Base-by-base conservation (phyloP, 2,113 vertebrate genomes). In the Chroicocephalus ridibundus region DNA sequence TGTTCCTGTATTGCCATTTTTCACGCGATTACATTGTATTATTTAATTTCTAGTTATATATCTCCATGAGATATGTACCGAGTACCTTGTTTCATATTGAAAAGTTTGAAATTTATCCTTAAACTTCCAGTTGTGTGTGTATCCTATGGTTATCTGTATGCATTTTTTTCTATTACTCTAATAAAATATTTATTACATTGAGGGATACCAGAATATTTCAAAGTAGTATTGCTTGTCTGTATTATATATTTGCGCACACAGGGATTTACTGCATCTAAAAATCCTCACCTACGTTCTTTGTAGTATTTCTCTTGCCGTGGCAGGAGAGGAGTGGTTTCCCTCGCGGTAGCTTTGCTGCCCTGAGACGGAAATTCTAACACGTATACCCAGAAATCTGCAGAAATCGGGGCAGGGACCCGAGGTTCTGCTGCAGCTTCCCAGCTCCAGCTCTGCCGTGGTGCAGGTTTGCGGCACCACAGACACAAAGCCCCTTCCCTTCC, bases 1-100 rank as follows among this genome's bases (percentile, higher is more conserved):
- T 49, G 89, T 94, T 97, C 94, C 91, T 97, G 95, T 94, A 65
- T 42, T 94, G 78, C 92, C 88, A 84, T 97, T 94, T 90, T 90
- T 34, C 94, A 96, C 54, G 42, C 10, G 4, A 97, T 98, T 97
- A 96, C 97, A 84, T 95, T 98, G 97, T 98, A 98, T 98, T 55
- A 29, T 70, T 95, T 97, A 66, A 78, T 96, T 97, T 96, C 96
- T 96, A 95, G 84, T 75, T 94, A 55, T 97, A 98, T 98, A 99
- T 99, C 99, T 99, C 99, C 98, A 96, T 99, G 99, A 99, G 99
- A 99, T 99, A 97, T 96, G 96, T 97, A 98, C 76, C 93, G 84
- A 98, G 95, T 95, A 97, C 90, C 86, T 96, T 98, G 99, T 99
- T 99, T 99, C 99, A 99, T 99, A 99, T 99, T 99, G 99, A 99